A percentile compares a stretch with the other conserved stretches of the same genome.
phyloP scores from a whole-genome alignment of 1,140 invertebrate species.

The Papilio xuthus region DNA sequence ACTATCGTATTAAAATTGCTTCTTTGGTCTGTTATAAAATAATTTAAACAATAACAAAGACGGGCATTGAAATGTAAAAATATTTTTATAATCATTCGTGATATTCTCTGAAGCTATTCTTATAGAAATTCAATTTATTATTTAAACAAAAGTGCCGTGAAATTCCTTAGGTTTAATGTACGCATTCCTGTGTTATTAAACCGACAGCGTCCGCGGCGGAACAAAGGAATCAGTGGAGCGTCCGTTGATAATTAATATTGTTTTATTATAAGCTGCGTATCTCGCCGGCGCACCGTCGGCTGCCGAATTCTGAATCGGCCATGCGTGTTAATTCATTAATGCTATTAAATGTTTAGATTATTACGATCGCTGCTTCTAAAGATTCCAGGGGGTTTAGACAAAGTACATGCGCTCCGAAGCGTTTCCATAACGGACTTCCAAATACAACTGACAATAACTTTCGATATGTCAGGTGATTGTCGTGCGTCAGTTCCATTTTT shows the following conservation, averaged over 20 bases:
- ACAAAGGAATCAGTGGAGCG: constrained; percentile 73
- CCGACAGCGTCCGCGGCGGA: constrained; percentile 49
- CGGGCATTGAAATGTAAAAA: constrained; percentile 50
- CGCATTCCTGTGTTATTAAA: constrained; percentile 75
- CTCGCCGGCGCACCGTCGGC: constrained; percentile 57
- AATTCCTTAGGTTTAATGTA: constrained; percentile 71
- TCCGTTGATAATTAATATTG: constrained; percentile 79
- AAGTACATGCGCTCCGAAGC: too few relatives aligned
- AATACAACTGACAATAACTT: too few relatives aligned
- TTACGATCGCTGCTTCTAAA: constrained; percentile 17
- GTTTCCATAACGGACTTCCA: too few relatives aligned
- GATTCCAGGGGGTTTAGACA: too few relatives aligned
- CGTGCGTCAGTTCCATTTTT: too few relatives aligned
- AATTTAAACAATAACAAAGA: constrained; percentile 43
- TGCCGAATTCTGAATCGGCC: constrained; percentile 60
- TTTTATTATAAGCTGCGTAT: constrained; percentile 78
- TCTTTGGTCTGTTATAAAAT: not conserved
- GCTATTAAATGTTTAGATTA: constrained; percentile 64
- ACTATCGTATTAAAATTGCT: not conserved
- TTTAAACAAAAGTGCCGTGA: constrained; percentile 75
- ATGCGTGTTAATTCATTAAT: constrained; percentile 69
- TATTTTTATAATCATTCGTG: constrained; percentile 53
- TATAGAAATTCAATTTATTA: constrained; percentile 76
- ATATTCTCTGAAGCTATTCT: constrained; percentile 59
- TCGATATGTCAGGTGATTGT: too few relatives aligned